Base-by-base conservation (phyloP, 1,140 invertebrate species). In the Neodiprion lecontei region DNA sequence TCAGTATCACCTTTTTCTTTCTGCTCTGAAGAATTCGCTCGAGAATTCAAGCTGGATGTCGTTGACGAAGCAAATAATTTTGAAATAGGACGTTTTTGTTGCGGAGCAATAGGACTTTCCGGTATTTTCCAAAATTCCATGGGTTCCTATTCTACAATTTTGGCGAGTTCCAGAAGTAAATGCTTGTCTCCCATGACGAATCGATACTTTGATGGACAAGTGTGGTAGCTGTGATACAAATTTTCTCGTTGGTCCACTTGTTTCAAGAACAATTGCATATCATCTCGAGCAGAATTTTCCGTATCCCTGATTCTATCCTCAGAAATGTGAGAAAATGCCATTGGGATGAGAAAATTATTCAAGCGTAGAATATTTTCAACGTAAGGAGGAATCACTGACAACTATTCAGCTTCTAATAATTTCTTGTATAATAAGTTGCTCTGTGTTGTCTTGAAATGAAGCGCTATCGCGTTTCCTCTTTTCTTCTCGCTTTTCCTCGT, bases 351-450 rank as follows among this genome's bases (percentile, higher is more conserved):
- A 12, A 50, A 75, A 23, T 67, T 75, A 61, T 75, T 68, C 3
- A 75, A 49, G 5, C 48, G 53, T 28, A 75, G n/a, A 50, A 75
- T 72, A 72, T 75, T 75, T 50, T 75, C 72, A 9, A 71, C 48
- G 17, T 75, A 68, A 10, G 28, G 1, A 28, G 74, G 74, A 1
- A 74, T 68, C 7, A 65, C 49, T 14, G 48, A n/a, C 1, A 3
- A 53, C 50, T 69, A 67, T 68, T 73, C 72, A 66, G 66, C 28
- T 21, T 73, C 72, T 49, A 70, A 28, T 47, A 53, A 53, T 53
- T 47, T 66, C 69, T n/a, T n/a, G n/a, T n/a, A n/a, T n/a, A n/a
- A n/a, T n/a, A 40, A 47, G 23, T 71, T 71, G 9, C 48, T 71
- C 48, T 69, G 68, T 21, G 17, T 21, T 21, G 17, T 21, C 17